Evolutionary conservation across 2,888 invertebrate species (phyloP).

Genomic region (Tetragonisca angustula): DNA sequence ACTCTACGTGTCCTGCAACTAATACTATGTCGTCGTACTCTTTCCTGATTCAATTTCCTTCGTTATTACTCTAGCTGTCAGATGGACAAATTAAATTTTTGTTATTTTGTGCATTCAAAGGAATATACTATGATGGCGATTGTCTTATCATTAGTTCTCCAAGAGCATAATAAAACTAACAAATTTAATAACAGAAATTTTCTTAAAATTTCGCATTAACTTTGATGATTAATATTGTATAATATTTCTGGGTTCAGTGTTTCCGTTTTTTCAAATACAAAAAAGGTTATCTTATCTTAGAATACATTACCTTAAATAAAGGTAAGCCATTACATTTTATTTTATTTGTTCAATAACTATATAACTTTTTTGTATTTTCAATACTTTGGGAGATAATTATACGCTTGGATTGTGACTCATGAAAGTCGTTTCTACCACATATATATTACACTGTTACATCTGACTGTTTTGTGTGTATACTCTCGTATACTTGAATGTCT

Average conservation of each 20-base stretch:
- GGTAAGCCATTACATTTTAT: not conserved
- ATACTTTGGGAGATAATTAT: not conserved
- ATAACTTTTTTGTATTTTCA: not conserved
- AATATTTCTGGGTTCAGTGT: not conserved
- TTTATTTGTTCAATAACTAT: not conserved
- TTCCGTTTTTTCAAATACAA: not conserved
- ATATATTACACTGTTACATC: constrained; percentile 33
- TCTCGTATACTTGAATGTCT: constrained; percentile 82
- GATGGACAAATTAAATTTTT: constrained; percentile 11
- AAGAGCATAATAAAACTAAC: not conserved
- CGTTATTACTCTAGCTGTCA: constrained; percentile 10
- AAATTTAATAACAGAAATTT: not conserved
- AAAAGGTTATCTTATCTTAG: not conserved
- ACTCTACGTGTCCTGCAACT: constrained; percentile 52
- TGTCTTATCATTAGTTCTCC: not conserved
- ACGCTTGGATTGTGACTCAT: not conserved
- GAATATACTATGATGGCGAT: not conserved
- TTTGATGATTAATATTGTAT: not conserved
- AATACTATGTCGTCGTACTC: constrained; percentile 37
- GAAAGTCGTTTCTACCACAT: constrained; percentile 3
- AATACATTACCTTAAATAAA: not conserved
- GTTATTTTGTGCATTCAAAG: not conserved
- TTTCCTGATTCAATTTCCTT: constrained; percentile 48
- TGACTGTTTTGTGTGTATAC: constrained; percentile 70
- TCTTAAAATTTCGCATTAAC: not conserved